A percentile compares a stretch with the other conserved stretches of the same genome.
phyloP scores from a whole-genome alignment of 2,888 invertebrate genomes.

The Melieria picta region DNA sequence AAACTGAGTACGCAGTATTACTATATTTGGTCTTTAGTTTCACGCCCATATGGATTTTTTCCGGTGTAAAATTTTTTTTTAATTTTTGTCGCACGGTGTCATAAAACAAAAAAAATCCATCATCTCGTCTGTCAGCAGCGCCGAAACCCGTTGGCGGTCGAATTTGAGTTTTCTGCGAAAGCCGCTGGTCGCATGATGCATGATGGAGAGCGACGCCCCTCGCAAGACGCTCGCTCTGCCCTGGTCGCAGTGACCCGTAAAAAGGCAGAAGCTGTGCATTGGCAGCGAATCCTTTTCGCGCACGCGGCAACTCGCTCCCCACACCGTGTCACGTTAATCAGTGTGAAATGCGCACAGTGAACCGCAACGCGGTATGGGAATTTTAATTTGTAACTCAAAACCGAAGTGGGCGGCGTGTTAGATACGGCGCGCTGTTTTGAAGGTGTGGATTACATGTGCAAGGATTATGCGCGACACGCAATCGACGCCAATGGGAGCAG shows the following conservation, averaged over 20 bases:
- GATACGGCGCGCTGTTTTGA: conserved; percentile 15
- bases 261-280: not conserved
- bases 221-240: not conserved
- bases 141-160: not conserved
- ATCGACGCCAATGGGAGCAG: no score
- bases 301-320: no score
- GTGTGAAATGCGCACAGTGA: no score
- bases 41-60: no score
- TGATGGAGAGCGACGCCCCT: not conserved
- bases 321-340: no score
- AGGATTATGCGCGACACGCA: not conserved
- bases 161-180: conserved; percentile 19
- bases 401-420: conserved; percentile 26
- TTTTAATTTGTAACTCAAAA: conserved; percentile 29
- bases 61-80: no score
- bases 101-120: conserved; percentile 30
- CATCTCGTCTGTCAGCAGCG: conserved; percentile 14
- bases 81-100: no score
- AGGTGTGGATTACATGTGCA: conserved; percentile 7
- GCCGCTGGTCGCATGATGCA: not conserved
- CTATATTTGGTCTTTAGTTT: no score
- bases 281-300: no score
- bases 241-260: conserved; percentile 20
- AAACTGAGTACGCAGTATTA: no score
- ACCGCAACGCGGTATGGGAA: not conserved